phyloP scores from a whole-genome alignment of 92 coral and sea anemone species.

The Siderastrea radians region DNA sequence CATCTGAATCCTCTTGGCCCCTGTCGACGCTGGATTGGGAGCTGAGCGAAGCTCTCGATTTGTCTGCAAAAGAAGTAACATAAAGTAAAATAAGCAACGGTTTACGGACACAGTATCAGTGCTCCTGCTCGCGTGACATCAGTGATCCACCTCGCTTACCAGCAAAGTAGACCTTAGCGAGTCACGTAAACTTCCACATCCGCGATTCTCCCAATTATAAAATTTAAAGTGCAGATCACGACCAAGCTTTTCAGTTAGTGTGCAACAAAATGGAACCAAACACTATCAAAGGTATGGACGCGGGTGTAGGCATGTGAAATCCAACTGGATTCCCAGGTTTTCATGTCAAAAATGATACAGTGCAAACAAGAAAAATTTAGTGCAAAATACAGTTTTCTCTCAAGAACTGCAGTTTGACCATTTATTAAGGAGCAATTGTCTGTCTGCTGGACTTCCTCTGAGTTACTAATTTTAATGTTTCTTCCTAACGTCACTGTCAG shows the following conservation, averaged over 20 bases:
- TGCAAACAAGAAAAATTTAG: background rate
- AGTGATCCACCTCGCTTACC: background rate
- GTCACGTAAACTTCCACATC: background rate
- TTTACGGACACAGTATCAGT: background rate
- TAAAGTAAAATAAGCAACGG: background rate
- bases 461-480: background rate
- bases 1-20: slow-evolving; percentile 50
- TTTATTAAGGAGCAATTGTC: background rate
- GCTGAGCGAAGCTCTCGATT: slow-evolving; percentile 40
- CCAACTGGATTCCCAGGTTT: background rate
- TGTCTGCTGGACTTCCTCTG: background rate
- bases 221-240: background rate
- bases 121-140: background rate
- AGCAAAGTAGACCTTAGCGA: background rate
- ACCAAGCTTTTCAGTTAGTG: background rate
- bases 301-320: background rate
- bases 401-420: background rate
- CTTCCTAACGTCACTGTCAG: too few relatives aligned
- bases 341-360: background rate
- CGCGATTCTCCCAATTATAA: background rate
- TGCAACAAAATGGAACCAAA: too few relatives aligned
- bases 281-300: background rate
- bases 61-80: slow-evolving; percentile 28
- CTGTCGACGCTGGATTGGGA: slow-evolving; percentile 45
- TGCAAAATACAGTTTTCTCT: background rate